Evolutionary conservation across 2,888 invertebrate genomes (phyloP), one percentile per base, ranked within the genome.

Genomic region (Phlogophora meticulosa): DNA sequence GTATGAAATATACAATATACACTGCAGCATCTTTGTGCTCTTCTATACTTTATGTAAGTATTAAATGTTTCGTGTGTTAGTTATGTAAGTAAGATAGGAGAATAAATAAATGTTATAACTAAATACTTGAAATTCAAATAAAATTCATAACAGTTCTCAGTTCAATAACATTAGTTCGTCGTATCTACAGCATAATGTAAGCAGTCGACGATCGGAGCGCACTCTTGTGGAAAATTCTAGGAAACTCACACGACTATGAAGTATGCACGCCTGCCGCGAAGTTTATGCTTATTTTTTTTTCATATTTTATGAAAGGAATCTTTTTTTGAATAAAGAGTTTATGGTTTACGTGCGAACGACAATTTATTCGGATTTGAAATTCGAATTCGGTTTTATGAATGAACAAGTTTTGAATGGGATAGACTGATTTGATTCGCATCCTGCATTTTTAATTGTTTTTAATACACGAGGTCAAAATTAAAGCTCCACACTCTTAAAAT

Each of bases 161-260:
- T 72, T 74, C 76, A 73, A 73, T 75, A 72, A 69, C 58, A 79
- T 78, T 73, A 67, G 66, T 71, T 67, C 53, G 67, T 71, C 57
- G 56, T 82, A 71, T 78, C 82, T 80, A 28, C 58, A 58, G 52
- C 75, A 75, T 77, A 72, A 75, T 72, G 66, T 70, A 75, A 72
- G 72, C 78, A 81, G 81, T 79, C 84, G 76, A 77, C 86, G 82
- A 84, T 82, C 85, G 83, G 77, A 78, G 85, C 87, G 88, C 92
- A 88, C 87, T 91, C 92, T 87, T n/a, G 76, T 82, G 92, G 92
- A 91, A 93, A 92, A 92, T 90, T 90, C 89, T 87, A n/a, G 84
- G 87, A 90, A 93, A 91, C 92, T 92, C 91, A 82, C 83, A 86
- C 89, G 80, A 79, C 87, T 88, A 85, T 90, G 85, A 87, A 87